phyloP scores from a whole-genome alignment of 1,140 invertebrate species.

The Megathymus violae region DNA sequence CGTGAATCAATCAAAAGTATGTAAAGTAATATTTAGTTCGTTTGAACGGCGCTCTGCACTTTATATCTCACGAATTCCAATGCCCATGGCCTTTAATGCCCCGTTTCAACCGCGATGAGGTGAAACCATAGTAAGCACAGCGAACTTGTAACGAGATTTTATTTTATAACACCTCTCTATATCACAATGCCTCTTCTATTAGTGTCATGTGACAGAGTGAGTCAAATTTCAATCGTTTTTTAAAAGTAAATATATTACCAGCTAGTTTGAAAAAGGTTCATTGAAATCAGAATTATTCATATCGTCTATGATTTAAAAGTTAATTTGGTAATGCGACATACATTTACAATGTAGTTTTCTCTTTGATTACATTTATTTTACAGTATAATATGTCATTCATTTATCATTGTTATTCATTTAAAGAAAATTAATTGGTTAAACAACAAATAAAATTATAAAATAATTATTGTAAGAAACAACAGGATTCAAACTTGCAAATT shows the following conservation, averaged over 20 bases:
- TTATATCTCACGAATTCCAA: slow-evolving; percentile 18
- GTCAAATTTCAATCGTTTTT: too few relatives aligned
- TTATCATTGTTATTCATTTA: too few relatives aligned
- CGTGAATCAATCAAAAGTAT: too few relatives aligned
- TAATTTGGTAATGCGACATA: too few relatives aligned
- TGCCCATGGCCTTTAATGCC: slow-evolving; percentile 30
- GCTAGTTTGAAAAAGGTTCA: neutral
- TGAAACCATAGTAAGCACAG: slow-evolving; percentile 40
- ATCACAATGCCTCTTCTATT: neutral
- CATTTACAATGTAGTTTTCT: too few relatives aligned
- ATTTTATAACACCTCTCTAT: slow-evolving; percentile 12
- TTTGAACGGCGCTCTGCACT: neutral
- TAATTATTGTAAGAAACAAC: neutral
- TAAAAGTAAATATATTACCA: neutral
- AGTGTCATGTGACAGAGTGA: too few relatives aligned
- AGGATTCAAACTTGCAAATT: slow-evolving; percentile 18
- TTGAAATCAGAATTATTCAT: too few relatives aligned
- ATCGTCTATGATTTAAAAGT: too few relatives aligned
- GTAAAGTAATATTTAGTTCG: too few relatives aligned
- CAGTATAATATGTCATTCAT: too few relatives aligned
- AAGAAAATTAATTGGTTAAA: too few relatives aligned
- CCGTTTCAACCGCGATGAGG: slow-evolving; percentile 13
- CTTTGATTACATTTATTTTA: too few relatives aligned
- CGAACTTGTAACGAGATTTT: slow-evolving; percentile 36
- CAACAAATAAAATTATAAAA: neutral